Evolutionary conservation across 2,797 vertebrate species (phyloP).

Genomic region (Acrocephalus scirpaceus): DNA sequence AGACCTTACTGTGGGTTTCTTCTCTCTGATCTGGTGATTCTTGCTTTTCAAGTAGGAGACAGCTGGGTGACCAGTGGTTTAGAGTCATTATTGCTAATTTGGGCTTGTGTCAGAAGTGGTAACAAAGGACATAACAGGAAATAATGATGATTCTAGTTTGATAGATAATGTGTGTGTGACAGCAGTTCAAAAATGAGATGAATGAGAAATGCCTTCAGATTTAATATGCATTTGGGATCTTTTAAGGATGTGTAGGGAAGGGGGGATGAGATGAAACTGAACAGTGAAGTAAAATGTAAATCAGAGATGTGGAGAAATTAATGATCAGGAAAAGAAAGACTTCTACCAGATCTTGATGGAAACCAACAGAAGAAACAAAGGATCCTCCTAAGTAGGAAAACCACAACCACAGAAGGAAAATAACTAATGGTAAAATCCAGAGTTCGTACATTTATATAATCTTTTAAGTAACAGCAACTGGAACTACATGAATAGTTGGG

Average conservation of each 20-base stretch:
- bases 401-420: neutral
- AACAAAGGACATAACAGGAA: neutral
- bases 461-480: constrained; percentile 10
- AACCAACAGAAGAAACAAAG: neutral
- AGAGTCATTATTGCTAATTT: neutral
- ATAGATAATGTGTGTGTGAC: neutral
- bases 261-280: neutral
- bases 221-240: neutral
- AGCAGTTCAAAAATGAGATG: neutral
- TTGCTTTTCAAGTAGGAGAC: neutral
- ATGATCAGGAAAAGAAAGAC: neutral
- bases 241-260: neutral
- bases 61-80: neutral
- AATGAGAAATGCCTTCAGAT: neutral
- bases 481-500: neutral
- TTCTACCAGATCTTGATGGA: neutral
- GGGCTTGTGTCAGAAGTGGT: neutral
- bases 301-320: neutral
- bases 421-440: neutral
- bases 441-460: neutral
- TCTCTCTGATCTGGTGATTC: neutral
- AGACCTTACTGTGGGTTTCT: neutral
- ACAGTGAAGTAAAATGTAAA: neutral
- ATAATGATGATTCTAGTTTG: neutral
- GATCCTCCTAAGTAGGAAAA: neutral